Evolutionary conservation across 2,797 vertebrate genomes (phyloP).

Genomic region (Brachymystax lenok): DNA sequence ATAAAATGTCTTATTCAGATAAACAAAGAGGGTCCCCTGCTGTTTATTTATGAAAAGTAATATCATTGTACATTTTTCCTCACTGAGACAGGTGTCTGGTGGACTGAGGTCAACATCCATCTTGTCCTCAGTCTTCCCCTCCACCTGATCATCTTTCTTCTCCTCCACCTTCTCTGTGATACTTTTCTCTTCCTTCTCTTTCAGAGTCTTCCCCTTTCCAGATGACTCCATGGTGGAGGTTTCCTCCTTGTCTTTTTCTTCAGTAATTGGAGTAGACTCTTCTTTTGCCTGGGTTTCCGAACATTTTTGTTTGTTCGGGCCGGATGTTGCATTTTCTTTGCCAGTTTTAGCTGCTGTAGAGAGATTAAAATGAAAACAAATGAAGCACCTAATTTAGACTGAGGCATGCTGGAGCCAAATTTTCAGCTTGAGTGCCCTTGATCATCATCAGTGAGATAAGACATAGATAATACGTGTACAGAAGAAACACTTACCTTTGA

Average conservation of each 20-base stretch:
- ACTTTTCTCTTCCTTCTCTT: conserved; percentile 61
- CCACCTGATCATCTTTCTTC: conserved; percentile 49
- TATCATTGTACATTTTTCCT: conserved; percentile 68
- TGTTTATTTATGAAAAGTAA: neutral
- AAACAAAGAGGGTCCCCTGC: neutral
- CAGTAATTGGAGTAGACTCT: conserved; percentile 39
- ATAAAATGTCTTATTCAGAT: neutral
- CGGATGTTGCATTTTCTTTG: conserved; percentile 46
- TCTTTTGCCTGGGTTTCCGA: conserved; percentile 52
- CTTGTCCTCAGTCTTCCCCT: conserved; percentile 58
- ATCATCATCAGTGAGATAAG: neutral
- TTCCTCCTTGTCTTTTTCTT: conserved; percentile 55
- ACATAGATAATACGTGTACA: neutral
- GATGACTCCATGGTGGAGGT: conserved; percentile 48
- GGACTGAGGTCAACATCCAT: conserved; percentile 56
- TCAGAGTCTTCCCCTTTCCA: conserved; percentile 47
- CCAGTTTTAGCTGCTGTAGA: conserved; percentile 57
- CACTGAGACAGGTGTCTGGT: conserved; percentile 42
- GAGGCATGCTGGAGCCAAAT: neutral
- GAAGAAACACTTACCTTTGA: conserved; percentile 77
- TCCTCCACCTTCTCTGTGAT: conserved; percentile 54
- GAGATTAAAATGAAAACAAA: neutral
- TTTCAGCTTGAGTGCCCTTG: neutral
- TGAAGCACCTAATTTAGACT: neutral
- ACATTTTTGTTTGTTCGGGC: conserved; percentile 73